Evolutionary conservation across 1,140 invertebrate genomes (phyloP).

Genomic region (Aphelinus atriplicis): DNA sequence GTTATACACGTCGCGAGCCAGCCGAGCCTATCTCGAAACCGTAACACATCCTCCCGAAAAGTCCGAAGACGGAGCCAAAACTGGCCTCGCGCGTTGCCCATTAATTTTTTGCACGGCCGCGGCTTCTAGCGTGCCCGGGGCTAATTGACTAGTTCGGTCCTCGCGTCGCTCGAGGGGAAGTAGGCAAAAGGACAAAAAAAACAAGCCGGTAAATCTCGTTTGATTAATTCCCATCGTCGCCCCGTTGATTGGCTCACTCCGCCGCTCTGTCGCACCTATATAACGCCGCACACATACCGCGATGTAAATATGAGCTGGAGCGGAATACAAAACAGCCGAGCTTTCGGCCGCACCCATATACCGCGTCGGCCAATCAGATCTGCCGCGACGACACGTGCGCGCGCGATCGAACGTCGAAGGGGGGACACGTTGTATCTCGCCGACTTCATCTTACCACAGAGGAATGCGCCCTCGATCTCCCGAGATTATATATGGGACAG

Average conservation of each 20-base stretch:
- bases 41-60: too few species aligned
- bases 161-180: neutral
- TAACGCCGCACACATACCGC: neutral
- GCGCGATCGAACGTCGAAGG: conserved; percentile 7
- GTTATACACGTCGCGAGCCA: too few species aligned
- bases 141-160: conserved; percentile 36
- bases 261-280: neutral
- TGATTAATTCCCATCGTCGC: conserved; percentile 31
- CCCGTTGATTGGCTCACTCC: conserved; percentile 1
- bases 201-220: neutral
- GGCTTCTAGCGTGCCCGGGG: neutral
- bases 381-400: neutral
- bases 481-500: too few species aligned
- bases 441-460: neutral
- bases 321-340: conserved; percentile 32
- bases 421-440: conserved; percentile 1
- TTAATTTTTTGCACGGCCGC: conserved; percentile 8
- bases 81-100: neutral
- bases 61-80: too few species aligned
- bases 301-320: conserved; percentile 17
- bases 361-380: neutral
- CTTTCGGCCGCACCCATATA: conserved; percentile 16
- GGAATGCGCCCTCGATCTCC: too few species aligned
- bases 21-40: too few species aligned
- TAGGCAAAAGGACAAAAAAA: neutral